Percentiles rank a stretch among this genome's conserved stretches.
Evolutionary conservation across 2,113 vertebrate genomes (phyloP).

Genomic region (Nothoprocta pentlandii): DNA sequence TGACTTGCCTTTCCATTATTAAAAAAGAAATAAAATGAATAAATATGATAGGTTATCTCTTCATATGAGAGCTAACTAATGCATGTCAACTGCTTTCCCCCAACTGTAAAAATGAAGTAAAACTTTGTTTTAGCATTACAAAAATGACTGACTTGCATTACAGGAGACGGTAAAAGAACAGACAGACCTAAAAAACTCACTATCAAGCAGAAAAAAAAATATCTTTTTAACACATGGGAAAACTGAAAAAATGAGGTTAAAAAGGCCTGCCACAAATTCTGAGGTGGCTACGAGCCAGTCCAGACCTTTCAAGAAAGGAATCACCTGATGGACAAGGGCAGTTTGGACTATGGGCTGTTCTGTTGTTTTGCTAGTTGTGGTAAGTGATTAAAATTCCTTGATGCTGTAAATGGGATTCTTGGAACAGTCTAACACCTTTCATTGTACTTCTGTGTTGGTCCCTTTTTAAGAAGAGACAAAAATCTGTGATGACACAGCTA

Average conservation of each 20-base stretch:
- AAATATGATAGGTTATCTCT: background rate
- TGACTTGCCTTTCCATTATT: background rate
- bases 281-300: background rate
- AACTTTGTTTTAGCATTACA: background rate
- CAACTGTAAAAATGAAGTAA: background rate
- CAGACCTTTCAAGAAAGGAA: background rate
- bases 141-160: background rate
- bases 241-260: background rate
- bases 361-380: background rate
- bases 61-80: background rate
- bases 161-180: background rate
- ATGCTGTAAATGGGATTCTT: background rate
- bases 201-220: background rate
- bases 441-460: background rate
- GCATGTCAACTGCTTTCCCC: background rate
- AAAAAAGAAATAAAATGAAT: constrained; percentile 22
- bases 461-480: background rate
- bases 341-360: background rate
- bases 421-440: background rate
- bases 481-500: background rate
- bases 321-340: background rate
- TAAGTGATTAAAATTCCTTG: background rate
- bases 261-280: background rate
- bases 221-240: background rate
- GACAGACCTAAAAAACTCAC: background rate